Conservation (phyloP, 2,797 vertebrate genomes). For the Danionella dracula region DNA sequence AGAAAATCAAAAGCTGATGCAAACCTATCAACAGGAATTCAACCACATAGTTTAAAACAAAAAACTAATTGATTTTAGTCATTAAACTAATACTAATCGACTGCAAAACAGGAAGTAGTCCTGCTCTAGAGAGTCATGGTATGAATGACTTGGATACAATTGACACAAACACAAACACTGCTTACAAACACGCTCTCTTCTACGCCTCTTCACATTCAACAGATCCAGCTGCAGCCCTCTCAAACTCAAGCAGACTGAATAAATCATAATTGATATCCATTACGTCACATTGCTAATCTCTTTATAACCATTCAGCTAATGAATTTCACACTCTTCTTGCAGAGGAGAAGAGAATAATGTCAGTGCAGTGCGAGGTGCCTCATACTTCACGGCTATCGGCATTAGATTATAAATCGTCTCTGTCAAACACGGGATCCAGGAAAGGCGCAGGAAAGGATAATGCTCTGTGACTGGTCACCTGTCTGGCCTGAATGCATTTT, state of each 20-base stretch:
- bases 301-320: conserved; percentile 43
- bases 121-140: neutral
- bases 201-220: conserved; percentile 24
- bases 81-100: neutral
- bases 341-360: conserved; percentile 40
- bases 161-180: conserved; percentile 33
- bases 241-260: conserved; percentile 17
- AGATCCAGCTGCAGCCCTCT: conserved; percentile 36
- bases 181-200: conserved; percentile 26
- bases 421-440: conserved; percentile 51
- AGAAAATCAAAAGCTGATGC: no score
- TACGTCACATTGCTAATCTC: conserved; percentile 46
- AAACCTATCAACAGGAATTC: no score
- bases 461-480: conserved; percentile 34
- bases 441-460: conserved; percentile 41
- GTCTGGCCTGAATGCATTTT: conserved; percentile 4
- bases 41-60: neutral
- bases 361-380: neutral
- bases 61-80: no score
- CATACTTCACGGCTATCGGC: conserved; percentile 62
- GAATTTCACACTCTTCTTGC: conserved; percentile 37
- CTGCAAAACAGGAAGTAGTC: conserved; percentile 3
- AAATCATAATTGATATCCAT: conserved; percentile 47
- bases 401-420: conserved; percentile 64
- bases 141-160: conserved; percentile 3